Evolutionary conservation across 2,113 vertebrate species (phyloP).

Genomic region (Holacanthus passer): DNA sequence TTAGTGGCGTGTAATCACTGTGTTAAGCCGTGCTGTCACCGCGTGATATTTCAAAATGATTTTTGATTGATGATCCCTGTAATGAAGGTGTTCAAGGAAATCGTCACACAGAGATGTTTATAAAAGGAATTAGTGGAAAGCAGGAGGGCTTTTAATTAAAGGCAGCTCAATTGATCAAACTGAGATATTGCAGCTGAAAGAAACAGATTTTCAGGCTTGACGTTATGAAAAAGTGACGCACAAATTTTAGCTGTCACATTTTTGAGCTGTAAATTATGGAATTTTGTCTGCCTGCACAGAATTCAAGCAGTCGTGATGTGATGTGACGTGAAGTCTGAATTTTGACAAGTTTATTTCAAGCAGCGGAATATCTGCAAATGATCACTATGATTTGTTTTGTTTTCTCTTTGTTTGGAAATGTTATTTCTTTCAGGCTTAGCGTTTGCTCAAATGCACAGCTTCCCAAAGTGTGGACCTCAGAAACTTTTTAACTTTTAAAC

Average conservation of each 20-base stretch:
- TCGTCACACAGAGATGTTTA: conserved; percentile 10
- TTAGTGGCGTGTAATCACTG: conserved; percentile 64
- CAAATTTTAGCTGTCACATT: neutral
- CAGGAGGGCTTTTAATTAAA: conserved; percentile 47
- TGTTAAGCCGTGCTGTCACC: conserved; percentile 54
- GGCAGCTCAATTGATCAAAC: conserved; percentile 9
- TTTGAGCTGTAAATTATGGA: neutral
- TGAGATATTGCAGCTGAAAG: neutral
- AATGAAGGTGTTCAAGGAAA: conserved; percentile 57
- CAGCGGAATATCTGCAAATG: too few species aligned
- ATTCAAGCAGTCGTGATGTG: too few species aligned
- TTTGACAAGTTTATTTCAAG: too few species aligned
- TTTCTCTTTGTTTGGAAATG: too few species aligned
- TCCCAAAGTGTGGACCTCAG: too few species aligned
- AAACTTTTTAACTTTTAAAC: too few species aligned
- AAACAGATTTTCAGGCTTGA: neutral
- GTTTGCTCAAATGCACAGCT: too few species aligned
- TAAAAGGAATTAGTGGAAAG: conserved; percentile 3
- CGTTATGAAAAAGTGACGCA: neutral
- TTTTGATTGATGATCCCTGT: conserved; percentile 66
- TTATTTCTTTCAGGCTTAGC: too few species aligned
- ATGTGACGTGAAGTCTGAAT: too few species aligned
- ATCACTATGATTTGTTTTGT: too few species aligned
- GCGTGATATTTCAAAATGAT: conserved; percentile 56
- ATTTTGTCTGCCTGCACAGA: neutral